These are phyloP conservation scores for Gnathonemus longibarbis DNA, from an alignment of 2,113 vertebrate species.

Conservation along the genomic window DNA sequence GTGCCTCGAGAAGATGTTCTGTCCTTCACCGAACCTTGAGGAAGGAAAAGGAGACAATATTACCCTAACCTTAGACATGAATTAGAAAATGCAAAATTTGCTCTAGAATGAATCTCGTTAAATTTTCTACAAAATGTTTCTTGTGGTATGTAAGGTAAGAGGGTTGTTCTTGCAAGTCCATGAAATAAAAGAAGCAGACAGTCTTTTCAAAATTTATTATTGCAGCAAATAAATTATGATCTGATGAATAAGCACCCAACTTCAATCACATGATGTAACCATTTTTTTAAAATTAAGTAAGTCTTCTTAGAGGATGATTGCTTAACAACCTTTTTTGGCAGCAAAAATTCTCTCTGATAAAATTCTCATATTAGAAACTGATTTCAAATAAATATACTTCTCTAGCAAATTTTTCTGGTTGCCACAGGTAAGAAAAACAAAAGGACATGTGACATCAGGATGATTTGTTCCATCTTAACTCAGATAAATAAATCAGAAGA, in stretches of 20 bases:
- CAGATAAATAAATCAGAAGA: constrained; percentile 32
- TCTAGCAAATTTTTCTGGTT: not conserved
- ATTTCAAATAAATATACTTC: not conserved
- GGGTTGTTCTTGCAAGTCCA: not conserved
- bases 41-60: constrained; percentile 25
- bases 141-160: constrained; percentile 31
- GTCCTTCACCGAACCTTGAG: not conserved
- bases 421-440: not conserved
- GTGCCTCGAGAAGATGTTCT: constrained; percentile 1
- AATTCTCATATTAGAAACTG: not conserved
- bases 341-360: not conserved
- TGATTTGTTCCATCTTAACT: constrained; percentile 30
- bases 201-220: constrained; percentile 6
- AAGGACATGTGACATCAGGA: constrained; percentile 21
- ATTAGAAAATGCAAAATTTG: not conserved
- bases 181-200: not conserved
- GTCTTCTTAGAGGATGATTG: not conserved
- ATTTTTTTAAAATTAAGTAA: not conserved
- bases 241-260: not conserved
- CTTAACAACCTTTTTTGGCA: not conserved
- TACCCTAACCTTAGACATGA: constrained; percentile 24
- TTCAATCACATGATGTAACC: not conserved
- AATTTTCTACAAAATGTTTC: not conserved
- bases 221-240: constrained; percentile 4
- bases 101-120: not conserved